Base-by-base conservation (phyloP, 1,140 invertebrate species). In the Battus philenor region DNA sequence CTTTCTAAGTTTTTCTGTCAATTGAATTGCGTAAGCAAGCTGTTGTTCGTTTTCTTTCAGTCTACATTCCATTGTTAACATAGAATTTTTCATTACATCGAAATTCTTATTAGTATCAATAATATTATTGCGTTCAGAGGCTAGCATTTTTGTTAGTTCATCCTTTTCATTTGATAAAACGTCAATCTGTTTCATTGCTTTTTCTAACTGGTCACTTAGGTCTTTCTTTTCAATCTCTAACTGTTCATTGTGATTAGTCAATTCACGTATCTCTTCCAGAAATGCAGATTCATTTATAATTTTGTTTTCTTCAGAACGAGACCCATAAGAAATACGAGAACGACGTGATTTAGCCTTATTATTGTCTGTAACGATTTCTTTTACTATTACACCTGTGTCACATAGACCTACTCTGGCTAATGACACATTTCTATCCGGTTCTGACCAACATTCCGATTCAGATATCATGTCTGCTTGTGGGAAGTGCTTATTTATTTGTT, bases 391-490 rank as follows among this genome's bases (percentile, higher is more conserved):
- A 7, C 74, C 76, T 6, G 75, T 75, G 31, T 78, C 87, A 38
- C 83, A 87, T 2, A 95, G 73, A 1, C 93, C 93, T 27, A 95
- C 94, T 47, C 93, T 87, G 0, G 91, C 92, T 44, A 92, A 72
- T 0, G 93, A 95, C 0, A 95, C 93, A 44, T 89, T 90, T 46
- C 93, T 88, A 61, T 96, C 94, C 0, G 94, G 94, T 68, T 95
- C 94, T 0, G 93, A 95, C 90, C 94, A 95, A 10, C 92, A 91
- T 61, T 96, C 94, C 0, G 92, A 93, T 67, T 95, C 93, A 0
- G 92, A 93, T 16, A 89, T 87, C 12, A 70, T 38, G 75, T 90
- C 76, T 47, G 88, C 74, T 38, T 71, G 65, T 17, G 71, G 65
- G 36, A 75, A 63, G 47, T 65, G 53, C 46, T 54, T 59, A 9